Base-by-base conservation (phyloP, 2,113 vertebrate genomes). In the Ameiurus melas region DNA sequence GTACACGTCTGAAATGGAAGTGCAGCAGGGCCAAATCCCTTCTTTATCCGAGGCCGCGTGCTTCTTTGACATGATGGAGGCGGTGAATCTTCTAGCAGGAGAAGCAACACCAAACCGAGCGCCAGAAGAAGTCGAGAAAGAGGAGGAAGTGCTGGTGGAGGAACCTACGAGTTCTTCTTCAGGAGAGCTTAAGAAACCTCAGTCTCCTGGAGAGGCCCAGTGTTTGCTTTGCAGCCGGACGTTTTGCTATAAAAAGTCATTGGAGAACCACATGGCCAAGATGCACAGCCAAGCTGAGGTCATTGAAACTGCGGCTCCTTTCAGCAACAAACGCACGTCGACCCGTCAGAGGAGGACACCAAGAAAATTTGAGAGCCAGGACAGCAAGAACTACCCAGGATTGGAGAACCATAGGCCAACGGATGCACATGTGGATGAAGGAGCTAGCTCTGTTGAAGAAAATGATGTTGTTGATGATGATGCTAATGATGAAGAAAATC, bases 61-160 rank as follows among this genome's bases (percentile, higher is more conserved):
- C 62, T 97, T 99, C 93, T 94, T 99, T 90, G 98, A 99, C 92
- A 99, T 99, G 94, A 98, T 97, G 92, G 98, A 99, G 82, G 95
- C 97, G 20, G 96, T 99, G 5, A 98, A 98, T 89, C 91, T 99
- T 89, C 92, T 99, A 53, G 96, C 95, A 73, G 94, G 94, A 0
- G 95, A 97, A 86, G 78, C 80, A 6, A 51, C 79, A 19, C 86
- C 17, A 7, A 53, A 20, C 36, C 47, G 12, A 73, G 30, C 10
- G 0, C 36, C 4, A 8, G 55, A n/a, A 27, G 70, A 81, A 27
- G 14, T 1, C 75, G 94, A 93, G 81, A 83, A 93, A 83, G 94
- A 95, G 64, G 89, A 86, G 51, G 91, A 92, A 60, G 89, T 88
- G 22, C 91, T 88, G 51, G 93, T 93, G 47, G 87, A 90, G 89